These are phyloP conservation scores for Lagenorhynchus albirostris DNA, from an alignment of 2,113 vertebrate genomes.

Conservation along the genomic window DNA sequence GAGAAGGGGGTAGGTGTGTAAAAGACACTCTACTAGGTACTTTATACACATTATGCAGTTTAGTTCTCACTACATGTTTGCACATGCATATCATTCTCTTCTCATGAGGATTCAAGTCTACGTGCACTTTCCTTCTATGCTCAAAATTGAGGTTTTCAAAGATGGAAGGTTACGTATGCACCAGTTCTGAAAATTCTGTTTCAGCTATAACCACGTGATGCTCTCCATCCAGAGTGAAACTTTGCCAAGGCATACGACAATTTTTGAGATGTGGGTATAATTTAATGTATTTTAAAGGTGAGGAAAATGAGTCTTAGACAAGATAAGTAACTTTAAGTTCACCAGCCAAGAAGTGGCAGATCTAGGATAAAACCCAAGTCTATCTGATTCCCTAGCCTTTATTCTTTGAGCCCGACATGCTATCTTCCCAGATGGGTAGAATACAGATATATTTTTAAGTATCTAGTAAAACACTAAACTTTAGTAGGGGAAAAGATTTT, in stretches of 20 bases:
- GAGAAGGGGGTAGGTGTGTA: neutral
- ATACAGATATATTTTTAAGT: neutral
- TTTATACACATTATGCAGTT: neutral
- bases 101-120: neutral
- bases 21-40: neutral
- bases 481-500: neutral
- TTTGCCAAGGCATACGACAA: neutral
- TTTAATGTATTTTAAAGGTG: constrained; percentile 4
- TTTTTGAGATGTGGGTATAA: neutral
- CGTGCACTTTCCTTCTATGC: neutral
- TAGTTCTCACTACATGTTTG: neutral
- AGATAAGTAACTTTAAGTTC: neutral
- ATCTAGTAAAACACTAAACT: neutral
- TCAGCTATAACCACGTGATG: neutral
- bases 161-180: neutral
- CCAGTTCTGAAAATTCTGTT: constrained; percentile 28
- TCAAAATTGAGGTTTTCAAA: neutral
- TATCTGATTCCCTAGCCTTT: neutral
- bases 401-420: neutral
- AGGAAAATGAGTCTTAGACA: neutral
- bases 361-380: neutral
- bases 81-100: neutral
- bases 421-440: neutral
- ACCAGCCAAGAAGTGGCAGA: neutral
- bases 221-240: neutral